Conservation (phyloP, 2,113 vertebrate genomes). For the Cariama cristata region DNA sequence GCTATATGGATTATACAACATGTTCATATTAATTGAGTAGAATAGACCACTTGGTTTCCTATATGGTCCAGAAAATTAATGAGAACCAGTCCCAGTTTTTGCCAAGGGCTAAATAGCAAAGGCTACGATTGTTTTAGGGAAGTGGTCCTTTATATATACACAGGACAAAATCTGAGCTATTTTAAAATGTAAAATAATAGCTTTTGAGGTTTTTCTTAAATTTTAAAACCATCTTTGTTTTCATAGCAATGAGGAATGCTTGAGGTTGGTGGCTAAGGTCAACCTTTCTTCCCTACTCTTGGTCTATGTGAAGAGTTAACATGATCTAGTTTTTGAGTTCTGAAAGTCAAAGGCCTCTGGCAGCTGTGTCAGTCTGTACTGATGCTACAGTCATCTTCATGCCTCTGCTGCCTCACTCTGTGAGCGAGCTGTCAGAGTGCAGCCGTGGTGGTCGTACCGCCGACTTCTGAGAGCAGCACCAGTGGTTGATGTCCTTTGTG, state of each 20-base stretch:
- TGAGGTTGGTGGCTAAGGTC: neutral
- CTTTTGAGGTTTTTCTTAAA: neutral
- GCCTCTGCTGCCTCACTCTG: neutral
- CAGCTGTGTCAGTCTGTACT: accelerated
- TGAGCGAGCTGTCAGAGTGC: neutral
- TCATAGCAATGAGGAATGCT: neutral
- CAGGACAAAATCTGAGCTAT: neutral
- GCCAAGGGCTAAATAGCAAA: neutral
- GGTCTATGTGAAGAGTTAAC: neutral
- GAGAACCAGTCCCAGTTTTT: neutral
- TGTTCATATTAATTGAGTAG: neutral
- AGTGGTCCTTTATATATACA: neutral
- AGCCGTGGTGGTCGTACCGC: neutral
- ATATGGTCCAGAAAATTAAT: neutral
- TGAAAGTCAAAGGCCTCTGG: neutral
- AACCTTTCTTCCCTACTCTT: neutral
- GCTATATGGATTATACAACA: neutral
- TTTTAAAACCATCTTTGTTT: neutral
- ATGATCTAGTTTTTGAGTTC: neutral
- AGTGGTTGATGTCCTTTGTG: neutral
- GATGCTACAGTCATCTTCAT: accelerated
- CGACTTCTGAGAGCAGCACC: neutral
- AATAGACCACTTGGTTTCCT: neutral
- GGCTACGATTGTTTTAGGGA: neutral
- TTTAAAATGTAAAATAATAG: neutral